These are phyloP conservation scores for Phenacoccus solenopsis DNA, from an alignment of 1,140 invertebrate genomes.

Conservation along the genomic window DNA sequence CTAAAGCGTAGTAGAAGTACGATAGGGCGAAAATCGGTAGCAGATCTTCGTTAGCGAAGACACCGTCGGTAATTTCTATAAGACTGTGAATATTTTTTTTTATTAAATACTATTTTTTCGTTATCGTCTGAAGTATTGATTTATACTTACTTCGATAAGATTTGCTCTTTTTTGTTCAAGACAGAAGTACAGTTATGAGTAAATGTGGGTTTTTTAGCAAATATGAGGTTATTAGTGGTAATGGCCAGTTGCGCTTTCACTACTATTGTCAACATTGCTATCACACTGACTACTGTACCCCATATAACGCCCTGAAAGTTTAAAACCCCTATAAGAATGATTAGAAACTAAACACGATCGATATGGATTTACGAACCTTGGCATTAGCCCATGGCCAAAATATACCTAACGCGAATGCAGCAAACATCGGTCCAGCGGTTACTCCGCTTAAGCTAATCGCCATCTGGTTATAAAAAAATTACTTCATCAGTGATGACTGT, in stretches of 20 bases:
- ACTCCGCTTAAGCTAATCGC: slow-evolving; percentile 77
- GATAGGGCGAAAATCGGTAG: neutral
- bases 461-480: slow-evolving; percentile 38
- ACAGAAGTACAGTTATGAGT: neutral
- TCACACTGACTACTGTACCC: neutral
- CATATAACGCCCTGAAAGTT: neutral
- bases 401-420: slow-evolving; percentile 75
- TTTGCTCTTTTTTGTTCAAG: no score
- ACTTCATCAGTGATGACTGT: no score
- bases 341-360: neutral
- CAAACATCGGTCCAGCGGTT: slow-evolving; percentile 69
- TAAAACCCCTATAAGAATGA: neutral
- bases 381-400: slow-evolving; percentile 73
- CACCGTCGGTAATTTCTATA: neutral
- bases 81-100: neutral
- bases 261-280: neutral
- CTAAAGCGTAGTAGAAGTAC: neutral
- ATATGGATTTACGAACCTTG: slow-evolving; percentile 39
- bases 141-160: no score
- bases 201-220: neutral
- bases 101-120: no score
- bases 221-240: neutral
- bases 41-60: neutral
- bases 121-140: no score
- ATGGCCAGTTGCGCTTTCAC: neutral